Evolutionary conservation across 1,140 invertebrate genomes (phyloP), one percentile per base, ranked within the genome.

Genomic region (Tetramorium alpestre): DNA sequence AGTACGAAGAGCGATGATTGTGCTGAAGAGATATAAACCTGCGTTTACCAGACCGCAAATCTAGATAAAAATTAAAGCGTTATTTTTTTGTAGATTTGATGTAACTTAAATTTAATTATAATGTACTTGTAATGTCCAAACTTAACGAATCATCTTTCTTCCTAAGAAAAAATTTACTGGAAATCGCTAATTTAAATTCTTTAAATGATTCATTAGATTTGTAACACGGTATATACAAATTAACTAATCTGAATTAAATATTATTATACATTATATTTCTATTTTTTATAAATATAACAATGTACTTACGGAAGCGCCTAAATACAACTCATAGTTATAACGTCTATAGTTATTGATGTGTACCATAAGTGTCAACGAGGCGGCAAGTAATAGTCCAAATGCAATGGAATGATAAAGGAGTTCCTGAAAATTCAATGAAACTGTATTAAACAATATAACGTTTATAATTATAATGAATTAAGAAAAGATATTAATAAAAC

Each of bases 321-420:
- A 95, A 87, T 96, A 96, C 11, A 96, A 93, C 82, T 97, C 96
- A 90, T 97, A 97, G 4, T 28, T 76, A 25, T 25, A 62, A 38
- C 3, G n/a, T 94, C 69, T 95, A 75, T 94, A 92, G 49, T 96
- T 93, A 88, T 96, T 96, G 0, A 96, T 96, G 91, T 97, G 96
- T 47, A 97, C 95, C 11, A 98, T 89, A 18, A 98, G 95, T 2
- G 96, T 96, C 28, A 97, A 93, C 5, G 97, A 97, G 0, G 97
- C 97, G 58, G 96, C 96, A 51, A 98, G 92, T 54, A 97, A 96
- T 47, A 98, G 92, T 62, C 97, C 94, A 89, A 96, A 97, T 16
- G 97, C 97, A 60, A 97, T 93, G 3, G 96, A 96, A 88, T 98
- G 98, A 91, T 98, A 98, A 47, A 98, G 96, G 38, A 98, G 95